Evolutionary conservation across 2,888 invertebrate species (phyloP).

Genomic region (Cerastoderma edule): DNA sequence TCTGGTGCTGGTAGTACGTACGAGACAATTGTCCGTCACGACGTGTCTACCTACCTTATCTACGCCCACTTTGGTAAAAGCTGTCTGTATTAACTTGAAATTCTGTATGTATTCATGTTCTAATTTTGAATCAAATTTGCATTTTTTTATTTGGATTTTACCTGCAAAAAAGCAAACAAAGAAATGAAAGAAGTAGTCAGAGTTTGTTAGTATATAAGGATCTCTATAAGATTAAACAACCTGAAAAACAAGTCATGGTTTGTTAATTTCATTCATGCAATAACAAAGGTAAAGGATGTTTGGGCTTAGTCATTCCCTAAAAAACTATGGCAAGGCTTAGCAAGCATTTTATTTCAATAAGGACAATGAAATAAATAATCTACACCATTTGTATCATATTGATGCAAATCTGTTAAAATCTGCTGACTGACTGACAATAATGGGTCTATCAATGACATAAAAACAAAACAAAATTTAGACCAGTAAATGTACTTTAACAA

Average conservation of each 20-base stretch:
- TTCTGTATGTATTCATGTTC: conserved; percentile 99
- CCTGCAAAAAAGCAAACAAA: conserved; percentile 78
- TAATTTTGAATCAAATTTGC: conserved; percentile 98
- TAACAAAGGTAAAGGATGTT: no score
- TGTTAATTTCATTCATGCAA: conserved; percentile 17
- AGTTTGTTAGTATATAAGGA: not conserved
- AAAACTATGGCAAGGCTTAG: no score
- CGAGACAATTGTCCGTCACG: conserved; percentile 47
- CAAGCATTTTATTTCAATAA: no score
- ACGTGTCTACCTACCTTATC: conserved; percentile 92
- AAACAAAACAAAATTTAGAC: no score
- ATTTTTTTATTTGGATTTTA: conserved; percentile 90
- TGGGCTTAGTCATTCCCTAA: conserved; percentile 24
- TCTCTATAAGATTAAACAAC: not conserved
- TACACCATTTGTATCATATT: no score
- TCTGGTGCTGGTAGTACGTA: conserved; percentile 45
- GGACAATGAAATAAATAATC: no score
- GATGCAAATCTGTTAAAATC: no score
- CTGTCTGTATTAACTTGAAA: conserved; percentile 98
- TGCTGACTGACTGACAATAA: no score
- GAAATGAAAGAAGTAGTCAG: conserved; percentile 2
- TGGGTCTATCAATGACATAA: no score
- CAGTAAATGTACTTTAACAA: no score
- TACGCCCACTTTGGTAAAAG: conserved; percentile 98
- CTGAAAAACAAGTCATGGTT: conserved; percentile 11